Base-by-base conservation (phyloP, 2,113 vertebrate genomes). In the Megalops atlanticus region DNA sequence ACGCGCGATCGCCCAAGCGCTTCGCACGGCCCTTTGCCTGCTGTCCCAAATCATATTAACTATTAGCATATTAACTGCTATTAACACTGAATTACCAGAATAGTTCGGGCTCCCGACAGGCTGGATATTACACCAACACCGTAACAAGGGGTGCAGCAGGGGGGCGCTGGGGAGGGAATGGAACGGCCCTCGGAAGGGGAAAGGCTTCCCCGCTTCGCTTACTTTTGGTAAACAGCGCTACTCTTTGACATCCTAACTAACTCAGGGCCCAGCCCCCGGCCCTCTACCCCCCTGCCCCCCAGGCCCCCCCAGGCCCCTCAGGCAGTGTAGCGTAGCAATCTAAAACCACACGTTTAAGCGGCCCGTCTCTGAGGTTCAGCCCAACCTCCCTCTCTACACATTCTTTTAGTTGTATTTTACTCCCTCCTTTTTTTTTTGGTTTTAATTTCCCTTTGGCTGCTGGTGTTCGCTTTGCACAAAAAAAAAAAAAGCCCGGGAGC, bases 391-490 rank as follows among this genome's bases (percentile, higher is more conserved):
- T n/a, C 74, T 81, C 74, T 76, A 41, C 78, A 80, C 75, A 77
- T 69, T 77, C 79, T 43, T 86, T 86, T 87, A 80, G 82, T 86
- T 89, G 85, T 74, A 68, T 79, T 76, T 68, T 68, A 27, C 68
- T 45, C 69, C 75, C 36, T 43, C 76, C 40, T 24, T 36, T 68
- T 77, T 85, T 80, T 80, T 75, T 74, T 40, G 4, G 14, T 64
- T 81, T 84, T 91, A 91, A 91, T 93, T 91, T 92, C 91, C 89
- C 90, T 88, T 87, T 83, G 90, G 91, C 89, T 91, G 86, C 83
- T 77, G 76, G 77, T 45, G 84, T 89, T 90, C 89, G 86, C 87
- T 92, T 91, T 90, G 91, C 89, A 24, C 4, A 24, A 4, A 10
- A 24, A 24, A 11, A 64, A 4, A 64, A 7, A 89, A 92, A 92